Evolutionary conservation across 2,113 vertebrate species (phyloP), one percentile per base, ranked within the genome.

Genomic region (Seriola rivoliana): DNA sequence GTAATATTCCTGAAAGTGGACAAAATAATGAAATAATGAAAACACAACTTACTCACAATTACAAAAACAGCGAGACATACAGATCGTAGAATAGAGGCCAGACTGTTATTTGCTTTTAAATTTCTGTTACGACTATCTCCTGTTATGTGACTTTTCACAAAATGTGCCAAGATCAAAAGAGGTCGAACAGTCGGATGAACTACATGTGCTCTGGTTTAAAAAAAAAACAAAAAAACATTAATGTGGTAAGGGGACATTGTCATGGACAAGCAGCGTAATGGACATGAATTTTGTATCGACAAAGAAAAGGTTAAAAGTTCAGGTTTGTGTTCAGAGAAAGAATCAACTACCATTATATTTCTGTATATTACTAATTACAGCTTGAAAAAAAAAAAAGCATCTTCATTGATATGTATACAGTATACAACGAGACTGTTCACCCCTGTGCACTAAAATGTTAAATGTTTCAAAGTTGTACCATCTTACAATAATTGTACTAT

Each of bases 1-100:
- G 77, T 88, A 59, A 74, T 79, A 44, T 23, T 6, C 62, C 54
- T 46, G 9, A 23, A 59, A 29, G 25, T 65, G 17, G 38, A 38
- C 10, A 19, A 52, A 52, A 57, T 55, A 34, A 63, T 58, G 40
- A 38, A 69, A 67, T 8, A 19, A 52, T 34, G 8, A 19, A 58
- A 48, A 19, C 0, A 66, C 17, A 50, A 17, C 14, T 19, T 19
- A 50, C 40, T 57, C 16, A 54, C 12, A n/a, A 13, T 29, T 5
- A 44, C 34, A 67, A 29, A 62, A 4, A 52, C 32, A 42, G 58
- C 12, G 17, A 16, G 25, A 42, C 32, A 38, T 52, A 9, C 3
- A 13, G 25, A 32, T 52, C 4, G 1, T 34, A 12, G 13, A 21
- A 11, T 32, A 54, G 8, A 66, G 17, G 29, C 17, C 17, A 34